Evolutionary conservation across 2,797 vertebrate species (phyloP).

Genomic region (Sebastes diaconus): DNA sequence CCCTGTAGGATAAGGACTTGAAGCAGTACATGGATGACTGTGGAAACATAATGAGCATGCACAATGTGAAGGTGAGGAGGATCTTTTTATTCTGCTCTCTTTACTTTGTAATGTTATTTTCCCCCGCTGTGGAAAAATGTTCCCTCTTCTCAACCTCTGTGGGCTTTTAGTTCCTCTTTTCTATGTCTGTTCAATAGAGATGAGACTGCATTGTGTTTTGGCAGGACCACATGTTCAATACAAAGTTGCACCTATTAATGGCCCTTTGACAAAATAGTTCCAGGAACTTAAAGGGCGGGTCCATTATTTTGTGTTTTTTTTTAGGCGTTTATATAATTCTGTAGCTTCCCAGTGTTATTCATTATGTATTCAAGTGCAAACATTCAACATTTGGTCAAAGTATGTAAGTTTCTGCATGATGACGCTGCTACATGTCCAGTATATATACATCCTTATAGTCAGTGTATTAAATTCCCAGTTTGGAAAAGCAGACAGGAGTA

Average conservation of each 20-base stretch:
- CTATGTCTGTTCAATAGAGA: background rate
- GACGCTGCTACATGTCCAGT: too few relatives aligned
- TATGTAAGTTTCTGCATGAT: too few relatives aligned
- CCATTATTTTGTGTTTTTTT: too few relatives aligned
- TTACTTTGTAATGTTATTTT: background rate
- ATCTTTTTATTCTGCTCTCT: background rate
- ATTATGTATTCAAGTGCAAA: too few relatives aligned
- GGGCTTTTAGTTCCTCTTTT: background rate
- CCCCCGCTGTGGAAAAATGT: background rate
- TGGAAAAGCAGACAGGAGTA: too few relatives aligned
- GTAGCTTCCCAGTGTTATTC: too few relatives aligned
- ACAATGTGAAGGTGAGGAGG: conserved; percentile 94
- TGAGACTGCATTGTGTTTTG: background rate
- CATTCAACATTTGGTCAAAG: too few relatives aligned
- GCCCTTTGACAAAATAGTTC: background rate
- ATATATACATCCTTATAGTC: too few relatives aligned
- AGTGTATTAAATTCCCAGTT: too few relatives aligned
- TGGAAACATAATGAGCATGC: conserved; percentile 99
- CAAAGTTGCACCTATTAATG: background rate
- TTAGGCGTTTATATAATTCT: too few relatives aligned
- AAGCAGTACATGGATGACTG: conserved; percentile 99
- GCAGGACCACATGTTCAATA: background rate
- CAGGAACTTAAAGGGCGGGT: background rate
- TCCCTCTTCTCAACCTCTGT: background rate
- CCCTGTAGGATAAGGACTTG: conserved; percentile 93